Conservation (phyloP, 1,140 invertebrate genomes). For the Apis dorsata region DNA sequence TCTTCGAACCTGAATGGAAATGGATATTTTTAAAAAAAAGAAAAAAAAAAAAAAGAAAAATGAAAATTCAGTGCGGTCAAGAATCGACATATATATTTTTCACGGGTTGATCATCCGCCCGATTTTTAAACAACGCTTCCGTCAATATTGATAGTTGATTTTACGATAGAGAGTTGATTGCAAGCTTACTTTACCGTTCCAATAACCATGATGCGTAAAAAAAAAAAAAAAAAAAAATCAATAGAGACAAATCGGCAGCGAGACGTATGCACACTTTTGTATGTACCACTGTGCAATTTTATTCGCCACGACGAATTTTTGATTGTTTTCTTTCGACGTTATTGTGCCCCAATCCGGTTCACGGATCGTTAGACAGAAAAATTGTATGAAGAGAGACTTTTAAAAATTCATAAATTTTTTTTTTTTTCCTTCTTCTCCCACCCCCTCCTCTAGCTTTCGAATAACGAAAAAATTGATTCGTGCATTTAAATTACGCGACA, state of each 20-base stretch:
- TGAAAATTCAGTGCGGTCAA: neutral
- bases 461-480: neutral
- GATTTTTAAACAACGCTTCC: slow-evolving; percentile 11
- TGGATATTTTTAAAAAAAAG: neutral
- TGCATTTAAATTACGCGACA: neutral
- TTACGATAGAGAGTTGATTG: neutral
- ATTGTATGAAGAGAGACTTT: no score
- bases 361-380: no score
- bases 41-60: neutral
- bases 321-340: no score
- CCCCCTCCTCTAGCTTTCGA: no score
- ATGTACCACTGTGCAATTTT: no score
- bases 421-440: no score
- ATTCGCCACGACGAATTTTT: no score
- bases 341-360: no score
- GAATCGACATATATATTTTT: slow-evolving; percentile 2
- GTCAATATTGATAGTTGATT: slow-evolving; percentile 26
- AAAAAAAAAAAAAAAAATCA: neutral
- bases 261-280: no score
- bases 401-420: no score
- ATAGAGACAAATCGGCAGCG: neutral
- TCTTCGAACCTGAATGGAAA: neutral
- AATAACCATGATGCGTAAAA: neutral
- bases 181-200: neutral
- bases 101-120: no score